Percentiles rank a stretch among this genome's conserved stretches.
phyloP scores from a whole-genome alignment of 2,797 vertebrate genomes.

The Platalea minor region DNA sequence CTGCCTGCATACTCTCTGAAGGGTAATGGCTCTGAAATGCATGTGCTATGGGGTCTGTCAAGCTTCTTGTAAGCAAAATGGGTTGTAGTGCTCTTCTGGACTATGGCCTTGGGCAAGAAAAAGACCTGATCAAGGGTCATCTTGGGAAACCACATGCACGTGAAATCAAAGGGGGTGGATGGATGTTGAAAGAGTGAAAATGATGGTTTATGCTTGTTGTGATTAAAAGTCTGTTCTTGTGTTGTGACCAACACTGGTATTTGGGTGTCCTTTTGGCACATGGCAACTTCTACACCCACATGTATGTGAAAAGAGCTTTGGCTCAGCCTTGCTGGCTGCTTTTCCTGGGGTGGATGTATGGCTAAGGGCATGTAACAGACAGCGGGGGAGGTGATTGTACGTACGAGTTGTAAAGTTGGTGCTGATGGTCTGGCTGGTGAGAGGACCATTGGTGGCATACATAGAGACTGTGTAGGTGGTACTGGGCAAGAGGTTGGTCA shows the following conservation, averaged over 20 bases:
- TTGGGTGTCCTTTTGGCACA: neutral
- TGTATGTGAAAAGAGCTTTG: neutral
- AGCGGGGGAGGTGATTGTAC: conserved; percentile 44
- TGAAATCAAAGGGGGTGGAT: neutral
- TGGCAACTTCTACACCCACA: neutral
- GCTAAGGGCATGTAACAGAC: neutral
- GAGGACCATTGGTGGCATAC: conserved; percentile 89
- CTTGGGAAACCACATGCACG: neutral
- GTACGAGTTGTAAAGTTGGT: conserved; percentile 93
- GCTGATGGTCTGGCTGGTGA: conserved; percentile 87
- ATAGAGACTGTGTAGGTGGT: conserved; percentile 89
- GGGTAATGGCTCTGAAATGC: neutral
- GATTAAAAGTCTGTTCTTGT: neutral
- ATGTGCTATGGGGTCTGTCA: neutral
- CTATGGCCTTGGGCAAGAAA: neutral
- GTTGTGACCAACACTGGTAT: neutral
- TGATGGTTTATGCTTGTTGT: neutral
- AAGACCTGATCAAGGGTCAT: neutral
- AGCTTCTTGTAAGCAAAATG: neutral
- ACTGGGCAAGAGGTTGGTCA: conserved; percentile 87
- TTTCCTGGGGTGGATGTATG: neutral
- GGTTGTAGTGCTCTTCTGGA: neutral
- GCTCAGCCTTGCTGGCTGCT: neutral
- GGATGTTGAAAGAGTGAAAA: neutral
- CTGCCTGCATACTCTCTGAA: neutral